These are phyloP conservation scores for Bombus pascuorum DNA, from an alignment of 1,140 invertebrate species.

Conservation along the genomic window DNA sequence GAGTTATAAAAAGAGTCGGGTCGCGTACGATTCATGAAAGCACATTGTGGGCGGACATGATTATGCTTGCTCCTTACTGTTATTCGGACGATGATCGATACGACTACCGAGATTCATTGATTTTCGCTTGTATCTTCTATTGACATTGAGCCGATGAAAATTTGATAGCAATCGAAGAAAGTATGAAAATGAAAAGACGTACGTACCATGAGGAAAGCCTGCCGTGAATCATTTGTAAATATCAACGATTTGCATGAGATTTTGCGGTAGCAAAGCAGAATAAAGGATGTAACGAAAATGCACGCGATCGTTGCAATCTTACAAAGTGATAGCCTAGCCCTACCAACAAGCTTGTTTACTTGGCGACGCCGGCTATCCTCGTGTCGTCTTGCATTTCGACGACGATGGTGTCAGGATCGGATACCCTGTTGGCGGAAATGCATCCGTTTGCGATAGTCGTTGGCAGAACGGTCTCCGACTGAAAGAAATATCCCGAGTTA, in stretches of 20 bases:
- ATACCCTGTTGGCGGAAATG: conserved; percentile 80
- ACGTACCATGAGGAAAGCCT: conserved; percentile 7
- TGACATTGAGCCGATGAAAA: not conserved
- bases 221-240: conserved; percentile 33
- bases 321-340: conserved; percentile 80
- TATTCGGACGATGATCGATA: not conserved
- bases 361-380: conserved; percentile 80
- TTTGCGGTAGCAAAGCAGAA: conserved; percentile 8
- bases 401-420: conserved; percentile 80
- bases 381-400: conserved; percentile 81
- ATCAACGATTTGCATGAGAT: conserved; percentile 5
- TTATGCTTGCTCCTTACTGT: not conserved
- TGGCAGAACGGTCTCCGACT: conserved; percentile 81
- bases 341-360: conserved; percentile 82
- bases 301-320: conserved; percentile 69
- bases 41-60: not conserved
- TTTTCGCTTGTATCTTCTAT: not conserved
- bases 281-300: conserved; percentile 21
- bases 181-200: not conserved
- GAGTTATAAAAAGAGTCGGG: not conserved
- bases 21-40: not conserved
- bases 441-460: conserved; percentile 80
- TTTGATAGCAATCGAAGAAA: not conserved
- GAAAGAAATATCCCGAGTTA: conserved; percentile 26
- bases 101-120: not conserved